Conservation (phyloP, 2,888 invertebrate species). For the Athripsodes cinereus region DNA sequence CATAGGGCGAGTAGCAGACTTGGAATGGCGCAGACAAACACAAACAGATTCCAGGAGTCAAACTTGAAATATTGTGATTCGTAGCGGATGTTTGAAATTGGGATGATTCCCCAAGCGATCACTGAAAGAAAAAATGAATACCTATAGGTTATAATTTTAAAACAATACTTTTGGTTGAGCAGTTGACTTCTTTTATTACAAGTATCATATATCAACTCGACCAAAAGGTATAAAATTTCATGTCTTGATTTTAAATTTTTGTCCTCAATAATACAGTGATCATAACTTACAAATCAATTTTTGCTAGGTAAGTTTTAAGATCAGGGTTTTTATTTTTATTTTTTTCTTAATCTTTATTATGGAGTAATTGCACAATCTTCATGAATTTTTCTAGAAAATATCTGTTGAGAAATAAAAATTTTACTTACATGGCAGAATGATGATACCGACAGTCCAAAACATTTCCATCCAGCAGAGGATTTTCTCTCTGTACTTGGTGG, state of each 20-base stretch:
- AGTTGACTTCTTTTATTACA: no score
- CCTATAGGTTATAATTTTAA: neutral
- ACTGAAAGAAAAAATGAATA: slow-evolving; percentile 42
- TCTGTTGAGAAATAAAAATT: neutral
- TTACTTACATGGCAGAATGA: slow-evolving; percentile 61
- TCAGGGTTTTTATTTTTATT: neutral
- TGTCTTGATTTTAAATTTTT: no score
- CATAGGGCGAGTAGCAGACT: slow-evolving; percentile 62
- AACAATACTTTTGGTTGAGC: no score
- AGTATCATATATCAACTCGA: no score
- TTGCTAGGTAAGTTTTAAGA: neutral
- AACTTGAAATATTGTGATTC: slow-evolving; percentile 56
- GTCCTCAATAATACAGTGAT: no score
- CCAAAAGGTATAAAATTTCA: no score
- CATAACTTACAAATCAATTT: no score
- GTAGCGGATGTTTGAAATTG: slow-evolving; percentile 57
- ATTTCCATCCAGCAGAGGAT: slow-evolving; percentile 82
- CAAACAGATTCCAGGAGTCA: slow-evolving; percentile 77
- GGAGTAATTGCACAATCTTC: no score
- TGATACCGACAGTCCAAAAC: slow-evolving; percentile 78
- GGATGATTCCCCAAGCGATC: slow-evolving; percentile 74
- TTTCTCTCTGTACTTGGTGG: slow-evolving; percentile 71
- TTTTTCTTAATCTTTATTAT: neutral
- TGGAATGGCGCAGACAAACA: slow-evolving; percentile 66
- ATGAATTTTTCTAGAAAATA: neutral